Conservation (phyloP, 2,797 vertebrate species). For the Hydrophis major region DNA sequence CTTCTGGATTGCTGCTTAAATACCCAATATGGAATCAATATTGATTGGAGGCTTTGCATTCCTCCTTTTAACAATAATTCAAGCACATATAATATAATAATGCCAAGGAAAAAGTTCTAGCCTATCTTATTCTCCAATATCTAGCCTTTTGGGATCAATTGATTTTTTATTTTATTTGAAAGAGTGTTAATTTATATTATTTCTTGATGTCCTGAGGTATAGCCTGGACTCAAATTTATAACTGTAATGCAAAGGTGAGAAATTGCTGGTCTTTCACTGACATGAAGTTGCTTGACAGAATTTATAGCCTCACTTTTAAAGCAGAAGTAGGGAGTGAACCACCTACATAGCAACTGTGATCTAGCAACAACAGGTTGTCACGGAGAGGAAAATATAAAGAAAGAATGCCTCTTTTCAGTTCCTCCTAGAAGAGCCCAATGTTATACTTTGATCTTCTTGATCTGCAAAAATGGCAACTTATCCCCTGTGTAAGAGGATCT, state of each 20-base stretch:
- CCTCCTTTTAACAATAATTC: not conserved
- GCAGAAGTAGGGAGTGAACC: not conserved
- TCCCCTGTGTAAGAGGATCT: not conserved
- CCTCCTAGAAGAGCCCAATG: not conserved
- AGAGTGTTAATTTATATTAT: not conserved
- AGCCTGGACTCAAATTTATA: not conserved
- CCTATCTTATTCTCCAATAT: not conserved
- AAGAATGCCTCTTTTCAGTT: accelerated
- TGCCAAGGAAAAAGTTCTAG: not conserved
- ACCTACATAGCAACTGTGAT: not conserved
- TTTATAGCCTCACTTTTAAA: not conserved
- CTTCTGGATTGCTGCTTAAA: not conserved
- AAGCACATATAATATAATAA: not conserved
- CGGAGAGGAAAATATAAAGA: not conserved
- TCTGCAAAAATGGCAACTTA: not conserved
- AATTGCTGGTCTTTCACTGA: not conserved
- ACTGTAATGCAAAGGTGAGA: not conserved
- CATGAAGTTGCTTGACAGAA: not conserved
- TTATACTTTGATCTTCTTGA: accelerated
- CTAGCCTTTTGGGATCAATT: not conserved
- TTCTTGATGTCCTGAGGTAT: not conserved
- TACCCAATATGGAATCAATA: not conserved
- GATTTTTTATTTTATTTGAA: not conserved
- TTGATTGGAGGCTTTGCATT: not conserved
- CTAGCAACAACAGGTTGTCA: not conserved